Evolutionary conservation across 2,113 vertebrate genomes (phyloP).

Genomic region (Gasterosteus aculeatus): DNA sequence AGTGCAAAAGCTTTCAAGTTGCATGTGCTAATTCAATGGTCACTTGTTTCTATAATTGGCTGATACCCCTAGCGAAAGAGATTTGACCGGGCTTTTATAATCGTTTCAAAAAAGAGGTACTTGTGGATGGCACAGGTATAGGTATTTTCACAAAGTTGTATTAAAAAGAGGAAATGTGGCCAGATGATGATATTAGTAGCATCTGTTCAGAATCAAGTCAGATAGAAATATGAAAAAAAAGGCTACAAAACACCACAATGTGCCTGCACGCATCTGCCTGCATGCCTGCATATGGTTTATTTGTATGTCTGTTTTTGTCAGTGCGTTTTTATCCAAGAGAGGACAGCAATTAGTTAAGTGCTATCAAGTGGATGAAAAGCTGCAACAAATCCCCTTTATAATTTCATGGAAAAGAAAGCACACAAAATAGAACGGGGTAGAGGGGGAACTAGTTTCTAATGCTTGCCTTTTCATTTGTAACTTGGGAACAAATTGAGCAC

Average conservation of each 20-base stretch:
- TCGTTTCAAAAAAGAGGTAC: constrained; percentile 70
- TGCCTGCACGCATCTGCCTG: neutral
- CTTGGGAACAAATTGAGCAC: constrained; percentile 65
- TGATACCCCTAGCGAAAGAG: constrained; percentile 66
- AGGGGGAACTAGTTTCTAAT: constrained; percentile 65
- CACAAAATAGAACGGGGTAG: constrained; percentile 73
- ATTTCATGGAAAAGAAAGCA: constrained; percentile 79
- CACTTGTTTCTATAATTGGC: constrained; percentile 78
- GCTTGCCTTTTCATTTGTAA: constrained; percentile 67
- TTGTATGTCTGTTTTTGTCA: constrained; percentile 59
- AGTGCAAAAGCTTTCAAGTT: constrained; percentile 81
- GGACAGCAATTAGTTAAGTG: constrained; percentile 81
- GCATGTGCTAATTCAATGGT: constrained; percentile 76
- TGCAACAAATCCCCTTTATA: constrained; percentile 76
- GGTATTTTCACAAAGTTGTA: constrained; percentile 71
- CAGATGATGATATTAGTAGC: constrained; percentile 56
- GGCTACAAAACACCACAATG: constrained; percentile 30
- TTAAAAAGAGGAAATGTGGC: constrained; percentile 64
- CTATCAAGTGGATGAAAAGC: constrained; percentile 83
- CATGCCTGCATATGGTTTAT: constrained; percentile 34
- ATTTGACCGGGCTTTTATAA: constrained; percentile 75
- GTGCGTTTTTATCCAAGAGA: constrained; percentile 64
- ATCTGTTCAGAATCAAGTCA: constrained; percentile 46
- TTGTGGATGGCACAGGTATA: constrained; percentile 68
- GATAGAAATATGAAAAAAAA: constrained; percentile 41